Evolutionary conservation across 2,113 vertebrate genomes (phyloP).

Genomic region (Hypanus sabinus): DNA sequence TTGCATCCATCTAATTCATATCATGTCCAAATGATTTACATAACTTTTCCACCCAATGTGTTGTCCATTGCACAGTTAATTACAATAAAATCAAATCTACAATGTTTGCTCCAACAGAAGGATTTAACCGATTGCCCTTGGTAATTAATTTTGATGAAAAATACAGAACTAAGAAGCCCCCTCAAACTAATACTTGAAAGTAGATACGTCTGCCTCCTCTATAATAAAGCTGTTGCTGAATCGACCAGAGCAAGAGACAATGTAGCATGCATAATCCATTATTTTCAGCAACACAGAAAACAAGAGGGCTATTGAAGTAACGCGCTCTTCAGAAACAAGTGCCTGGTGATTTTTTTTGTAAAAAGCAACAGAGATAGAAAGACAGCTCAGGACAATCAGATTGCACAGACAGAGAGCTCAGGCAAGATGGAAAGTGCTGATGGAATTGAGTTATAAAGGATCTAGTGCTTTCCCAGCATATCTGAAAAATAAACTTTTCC

Average conservation of each 20-base stretch:
- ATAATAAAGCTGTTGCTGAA: not conserved
- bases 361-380: not conserved
- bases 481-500: too few relatives aligned
- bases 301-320: not conserved
- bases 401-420: not conserved
- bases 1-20: not conserved
- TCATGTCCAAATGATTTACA: not conserved
- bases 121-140: not conserved
- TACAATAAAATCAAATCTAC: not conserved
- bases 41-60: not conserved
- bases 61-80: not conserved
- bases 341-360: not conserved
- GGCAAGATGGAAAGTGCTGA: not conserved
- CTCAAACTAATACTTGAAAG: not conserved
- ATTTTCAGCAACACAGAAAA: not conserved
- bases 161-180: not conserved
- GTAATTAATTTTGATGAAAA: not conserved
- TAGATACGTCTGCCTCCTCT: not conserved
- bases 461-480: too few relatives aligned
- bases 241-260: not conserved
- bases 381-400: not conserved
- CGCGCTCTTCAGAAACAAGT: not conserved
- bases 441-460: too few relatives aligned
- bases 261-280: not conserved
- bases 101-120: not conserved